Evolutionary conservation across 2,797 vertebrate genomes (phyloP).

Genomic region (Betta splendens): DNA sequence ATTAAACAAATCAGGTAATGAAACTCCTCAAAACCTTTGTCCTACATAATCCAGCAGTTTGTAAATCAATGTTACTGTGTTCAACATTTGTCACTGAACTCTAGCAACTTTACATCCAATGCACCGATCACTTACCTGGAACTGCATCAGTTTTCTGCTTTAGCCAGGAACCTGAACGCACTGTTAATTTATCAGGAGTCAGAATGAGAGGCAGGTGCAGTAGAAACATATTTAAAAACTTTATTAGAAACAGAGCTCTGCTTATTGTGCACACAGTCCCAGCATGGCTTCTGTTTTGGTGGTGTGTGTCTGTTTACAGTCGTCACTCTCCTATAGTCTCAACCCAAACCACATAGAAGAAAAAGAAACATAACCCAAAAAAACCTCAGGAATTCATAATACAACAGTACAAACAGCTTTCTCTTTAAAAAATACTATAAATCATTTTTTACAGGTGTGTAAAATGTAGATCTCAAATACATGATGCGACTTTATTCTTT

Average conservation of each 20-base stretch:
- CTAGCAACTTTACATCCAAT: too few relatives aligned
- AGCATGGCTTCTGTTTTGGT: slow-evolving; percentile 80
- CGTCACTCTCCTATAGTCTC: slow-evolving; percentile 39
- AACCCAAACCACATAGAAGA: slow-evolving; percentile 72
- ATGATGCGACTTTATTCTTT: slow-evolving; percentile 63
- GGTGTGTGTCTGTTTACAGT: slow-evolving; percentile 75
- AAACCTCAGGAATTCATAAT: slow-evolving; percentile 81
- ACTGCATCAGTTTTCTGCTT: too few relatives aligned
- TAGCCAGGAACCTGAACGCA: slow-evolving; percentile 2
- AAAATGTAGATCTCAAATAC: slow-evolving; percentile 92
- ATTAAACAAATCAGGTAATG: too few relatives aligned
- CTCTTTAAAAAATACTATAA: slow-evolving; percentile 94
- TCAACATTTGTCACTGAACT: too few relatives aligned
- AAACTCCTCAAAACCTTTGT: too few relatives aligned
- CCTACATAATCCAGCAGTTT: too few relatives aligned
- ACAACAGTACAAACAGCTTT: slow-evolving; percentile 89
- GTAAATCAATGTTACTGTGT: too few relatives aligned
- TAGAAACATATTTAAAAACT: slow-evolving; percentile 88
- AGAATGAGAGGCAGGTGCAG: slow-evolving; percentile 47
- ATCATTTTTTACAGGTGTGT: slow-evolving; percentile 94
- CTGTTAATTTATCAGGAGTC: not conserved
- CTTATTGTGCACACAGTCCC: slow-evolving; percentile 88
- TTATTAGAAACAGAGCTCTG: slow-evolving; percentile 92
- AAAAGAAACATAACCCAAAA: slow-evolving; percentile 87
- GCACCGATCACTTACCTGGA: too few relatives aligned